These are phyloP conservation scores for Bombus sibiricus DNA, from an alignment of 1,140 invertebrate species.

Conservation along the genomic window DNA sequence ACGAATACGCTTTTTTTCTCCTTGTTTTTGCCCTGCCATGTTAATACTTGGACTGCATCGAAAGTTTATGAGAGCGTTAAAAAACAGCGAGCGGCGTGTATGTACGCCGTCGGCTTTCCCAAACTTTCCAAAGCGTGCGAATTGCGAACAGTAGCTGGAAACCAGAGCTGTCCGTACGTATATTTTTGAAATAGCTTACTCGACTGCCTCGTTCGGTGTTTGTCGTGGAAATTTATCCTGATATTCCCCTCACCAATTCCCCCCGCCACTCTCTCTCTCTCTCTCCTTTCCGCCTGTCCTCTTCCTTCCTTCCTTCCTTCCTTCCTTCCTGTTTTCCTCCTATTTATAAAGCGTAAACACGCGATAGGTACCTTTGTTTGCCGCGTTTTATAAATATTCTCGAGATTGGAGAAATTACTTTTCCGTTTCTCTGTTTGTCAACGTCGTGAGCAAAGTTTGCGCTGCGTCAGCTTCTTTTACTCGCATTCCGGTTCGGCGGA, in stretches of 20 bases:
- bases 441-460: neutral
- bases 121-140: neutral
- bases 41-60: neutral
- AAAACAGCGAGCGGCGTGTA: neutral
- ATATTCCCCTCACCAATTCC: too few relatives aligned
- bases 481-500: neutral
- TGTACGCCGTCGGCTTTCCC: neutral
- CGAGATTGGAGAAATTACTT: neutral
- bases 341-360: neutral
- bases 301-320: too few relatives aligned
- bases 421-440: neutral
- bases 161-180: neutral
- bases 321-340: neutral
- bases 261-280: too few relatives aligned
- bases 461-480: neutral
- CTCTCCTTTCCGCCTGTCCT: too few relatives aligned
- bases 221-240: neutral
- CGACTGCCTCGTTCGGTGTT: neutral
- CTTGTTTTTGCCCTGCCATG: neutral
- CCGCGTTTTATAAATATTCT: slow-evolving; percentile 12
- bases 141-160: neutral
- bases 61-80: slow-evolving; percentile 23
- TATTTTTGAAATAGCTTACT: neutral
- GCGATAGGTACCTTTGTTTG: neutral
- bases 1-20: neutral